A percentile compares a stretch with the other conserved stretches of the same genome.
Evolutionary conservation across 2,797 vertebrate species (phyloP).

Genomic region (Oryzias dopingdopingensis): DNA sequence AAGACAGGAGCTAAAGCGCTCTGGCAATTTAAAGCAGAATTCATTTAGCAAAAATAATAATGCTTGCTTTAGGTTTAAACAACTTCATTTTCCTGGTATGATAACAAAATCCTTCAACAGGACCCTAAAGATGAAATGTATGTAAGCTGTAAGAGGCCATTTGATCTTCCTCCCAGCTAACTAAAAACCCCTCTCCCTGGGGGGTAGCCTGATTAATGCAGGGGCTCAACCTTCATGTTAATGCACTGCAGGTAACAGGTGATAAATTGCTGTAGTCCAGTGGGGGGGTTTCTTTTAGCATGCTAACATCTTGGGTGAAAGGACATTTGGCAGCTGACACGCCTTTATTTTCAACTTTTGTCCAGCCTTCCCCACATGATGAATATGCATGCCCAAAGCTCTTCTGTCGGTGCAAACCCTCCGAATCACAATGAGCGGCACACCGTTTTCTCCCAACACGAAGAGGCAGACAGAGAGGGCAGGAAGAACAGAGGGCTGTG

Average conservation of each 20-base stretch:
- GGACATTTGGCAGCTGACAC: conserved; percentile 19
- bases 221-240: conserved; percentile 63
- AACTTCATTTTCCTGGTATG: not conserved
- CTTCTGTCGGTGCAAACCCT: conserved; percentile 7
- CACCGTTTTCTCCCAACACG: conserved; percentile 13
- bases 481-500: not conserved
- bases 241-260: conserved; percentile 52
- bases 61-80: too few relatives aligned
- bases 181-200: conserved; percentile 47
- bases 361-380: conserved; percentile 11
- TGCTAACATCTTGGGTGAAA: conserved; percentile 41
- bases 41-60: not conserved
- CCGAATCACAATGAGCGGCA: conserved; percentile 16
- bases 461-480: conserved; percentile 13
- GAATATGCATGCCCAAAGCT: conserved; percentile 24
- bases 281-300: conserved; percentile 43
- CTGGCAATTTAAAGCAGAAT: not conserved
- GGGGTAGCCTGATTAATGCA: conserved; percentile 53
- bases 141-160: conserved; percentile 33
- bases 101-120: conserved; percentile 1
- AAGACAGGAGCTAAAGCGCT: not conserved
- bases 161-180: conserved; percentile 40
- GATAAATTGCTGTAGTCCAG: conserved; percentile 53
- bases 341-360: conserved; percentile 13
- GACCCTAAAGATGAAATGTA: conserved; percentile 32